These are phyloP conservation scores for Apostichopus californicus DNA, from an alignment of 35 echinoderm and acorn worm genomes.

Conservation along the genomic window DNA sequence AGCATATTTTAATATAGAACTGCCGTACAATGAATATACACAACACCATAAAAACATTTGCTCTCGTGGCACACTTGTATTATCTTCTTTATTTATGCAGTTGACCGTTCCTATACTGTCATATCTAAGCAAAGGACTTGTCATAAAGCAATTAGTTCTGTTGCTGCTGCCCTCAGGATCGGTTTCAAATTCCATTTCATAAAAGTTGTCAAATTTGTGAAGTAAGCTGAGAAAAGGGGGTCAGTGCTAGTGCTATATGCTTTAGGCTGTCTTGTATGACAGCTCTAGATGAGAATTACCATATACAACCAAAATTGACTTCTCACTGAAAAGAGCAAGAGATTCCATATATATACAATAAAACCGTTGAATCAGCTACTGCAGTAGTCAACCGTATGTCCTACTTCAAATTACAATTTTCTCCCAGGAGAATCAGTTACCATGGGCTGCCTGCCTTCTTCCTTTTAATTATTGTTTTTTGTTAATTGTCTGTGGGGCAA, in stretches of 20 bases:
- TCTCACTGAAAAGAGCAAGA: not conserved
- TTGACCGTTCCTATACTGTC: not conserved
- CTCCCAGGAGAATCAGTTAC: too few species aligned
- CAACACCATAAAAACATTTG: not conserved
- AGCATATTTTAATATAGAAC: too few species aligned
- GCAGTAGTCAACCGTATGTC: too few species aligned
- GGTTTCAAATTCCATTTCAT: slow-evolving; percentile 15
- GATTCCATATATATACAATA: too few species aligned
- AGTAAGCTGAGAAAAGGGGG: slow-evolving; percentile 16
- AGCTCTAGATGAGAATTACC: not conserved
- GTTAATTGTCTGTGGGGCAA: too few species aligned
- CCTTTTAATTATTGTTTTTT: too few species aligned
- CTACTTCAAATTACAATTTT: too few species aligned
- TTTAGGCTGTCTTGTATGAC: not conserved
- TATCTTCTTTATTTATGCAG: not conserved
- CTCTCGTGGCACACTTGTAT: not conserved
- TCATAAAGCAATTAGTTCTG: slow-evolving; percentile 42
- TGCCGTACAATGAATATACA: too few species aligned
- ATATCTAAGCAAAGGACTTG: not conserved
- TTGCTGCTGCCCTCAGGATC: not conserved
- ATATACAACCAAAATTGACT: not conserved
- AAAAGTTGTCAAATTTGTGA: slow-evolving; percentile 40
- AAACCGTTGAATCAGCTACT: too few species aligned
- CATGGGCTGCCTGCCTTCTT: too few species aligned
- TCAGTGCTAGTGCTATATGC: not conserved